phyloP scores from a whole-genome alignment of 2,797 vertebrate species.

The Peromyscus melanophrys region DNA sequence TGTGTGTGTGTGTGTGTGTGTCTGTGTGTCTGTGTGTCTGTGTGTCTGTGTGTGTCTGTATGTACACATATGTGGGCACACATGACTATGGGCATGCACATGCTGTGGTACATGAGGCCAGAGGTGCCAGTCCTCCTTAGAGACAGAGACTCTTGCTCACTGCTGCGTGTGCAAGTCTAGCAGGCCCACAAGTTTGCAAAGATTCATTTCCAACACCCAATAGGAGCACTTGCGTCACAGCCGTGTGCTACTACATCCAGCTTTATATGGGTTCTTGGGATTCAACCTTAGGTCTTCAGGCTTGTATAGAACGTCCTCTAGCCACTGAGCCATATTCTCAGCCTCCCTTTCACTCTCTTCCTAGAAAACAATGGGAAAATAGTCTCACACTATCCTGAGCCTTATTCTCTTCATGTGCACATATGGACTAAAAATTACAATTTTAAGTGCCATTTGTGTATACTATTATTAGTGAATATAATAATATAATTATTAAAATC shows the following conservation, averaged over 20 bases:
- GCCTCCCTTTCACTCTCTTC: not conserved
- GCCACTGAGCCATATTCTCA: not conserved
- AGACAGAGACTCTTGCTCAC: not conserved
- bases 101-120: not conserved
- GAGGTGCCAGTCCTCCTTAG: not conserved
- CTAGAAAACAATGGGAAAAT: not conserved
- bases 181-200: not conserved
- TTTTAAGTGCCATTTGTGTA: not conserved
- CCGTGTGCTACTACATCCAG: not conserved
- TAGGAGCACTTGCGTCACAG: not conserved
- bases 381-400: not conserved
- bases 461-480: not conserved
- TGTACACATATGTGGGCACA: too few species aligned
- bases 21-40: not conserved
- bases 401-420: not conserved
- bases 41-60: too few species aligned
- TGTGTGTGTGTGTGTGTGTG: not conserved
- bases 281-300: not conserved
- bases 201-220: not conserved
- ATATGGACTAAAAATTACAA: not conserved
- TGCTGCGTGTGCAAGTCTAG: not conserved
- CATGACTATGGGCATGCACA: not conserved
- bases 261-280: not conserved
- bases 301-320: not conserved
- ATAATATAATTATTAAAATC: conserved; percentile 19